Evolutionary conservation across 2,888 invertebrate genomes (phyloP).

Genomic region (Drosophila kokeensis): DNA sequence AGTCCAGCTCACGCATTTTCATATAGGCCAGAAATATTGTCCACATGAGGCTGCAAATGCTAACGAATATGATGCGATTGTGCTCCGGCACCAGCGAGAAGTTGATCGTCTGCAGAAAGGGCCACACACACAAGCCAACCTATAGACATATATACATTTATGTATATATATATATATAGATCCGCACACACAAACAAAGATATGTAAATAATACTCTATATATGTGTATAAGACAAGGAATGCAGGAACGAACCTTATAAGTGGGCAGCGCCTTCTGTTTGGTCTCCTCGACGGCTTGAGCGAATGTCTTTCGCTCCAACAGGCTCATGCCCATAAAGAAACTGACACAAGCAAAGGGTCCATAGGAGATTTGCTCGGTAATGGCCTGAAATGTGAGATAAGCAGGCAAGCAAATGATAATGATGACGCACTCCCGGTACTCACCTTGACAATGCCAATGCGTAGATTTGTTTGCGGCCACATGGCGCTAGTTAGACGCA

Average conservation of each 20-base stretch:
- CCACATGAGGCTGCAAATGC: conserved; percentile 90
- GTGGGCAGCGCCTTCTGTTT: conserved; percentile 90
- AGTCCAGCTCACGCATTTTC: conserved; percentile 86
- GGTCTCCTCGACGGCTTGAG: conserved; percentile 89
- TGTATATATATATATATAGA: conserved; percentile 26
- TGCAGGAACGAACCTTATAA: conserved; percentile 85
- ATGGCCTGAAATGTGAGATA: conserved; percentile 85
- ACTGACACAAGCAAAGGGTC: conserved; percentile 90
- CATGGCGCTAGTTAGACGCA: conserved; percentile 89
- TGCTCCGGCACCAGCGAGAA: conserved; percentile 90
- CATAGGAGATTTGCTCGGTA: conserved; percentile 91
- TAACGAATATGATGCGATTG: conserved; percentile 90
- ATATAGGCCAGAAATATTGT: conserved; percentile 91
- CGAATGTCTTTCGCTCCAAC: conserved; percentile 88
- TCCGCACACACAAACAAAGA: neutral
- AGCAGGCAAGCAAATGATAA: neutral
- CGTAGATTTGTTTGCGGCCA: conserved; percentile 91
- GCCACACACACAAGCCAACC: conserved; percentile 89
- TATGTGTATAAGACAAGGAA: neutral
- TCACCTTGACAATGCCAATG: conserved; percentile 90
- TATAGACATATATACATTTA: conserved; percentile 20
- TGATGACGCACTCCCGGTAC: conserved; percentile 6
- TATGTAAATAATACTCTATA: neutral
- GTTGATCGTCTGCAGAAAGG: conserved; percentile 90
- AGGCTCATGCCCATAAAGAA: conserved; percentile 92